These are phyloP conservation scores for Bombus polaris DNA, from an alignment of 1,140 invertebrate species.

Conservation along the genomic window DNA sequence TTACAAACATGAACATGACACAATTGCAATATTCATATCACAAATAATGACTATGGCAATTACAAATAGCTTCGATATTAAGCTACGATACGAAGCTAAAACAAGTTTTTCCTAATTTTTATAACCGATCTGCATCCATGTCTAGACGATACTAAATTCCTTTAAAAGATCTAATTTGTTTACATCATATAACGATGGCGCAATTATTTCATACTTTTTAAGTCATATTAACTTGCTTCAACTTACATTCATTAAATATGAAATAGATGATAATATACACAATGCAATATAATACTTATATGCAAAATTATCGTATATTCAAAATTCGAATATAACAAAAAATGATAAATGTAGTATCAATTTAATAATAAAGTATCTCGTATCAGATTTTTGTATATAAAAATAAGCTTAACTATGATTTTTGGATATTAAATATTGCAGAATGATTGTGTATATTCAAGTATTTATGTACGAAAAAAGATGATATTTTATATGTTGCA, in stretches of 20 bases:
- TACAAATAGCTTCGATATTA: neutral
- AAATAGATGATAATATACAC: neutral
- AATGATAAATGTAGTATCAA: neutral
- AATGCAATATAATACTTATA: neutral
- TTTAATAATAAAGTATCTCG: neutral
- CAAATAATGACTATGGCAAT: constrained; percentile 34
- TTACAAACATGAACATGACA: constrained; percentile 32
- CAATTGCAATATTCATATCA: constrained; percentile 18
- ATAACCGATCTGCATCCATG: constrained; percentile 32
- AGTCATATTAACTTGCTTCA: neutral
- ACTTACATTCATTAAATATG: neutral
- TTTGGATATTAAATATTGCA: constrained; percentile 20
- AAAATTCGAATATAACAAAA: neutral
- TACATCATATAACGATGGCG: constrained; percentile 25
- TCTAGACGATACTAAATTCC: neutral
- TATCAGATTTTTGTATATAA: constrained; percentile 3
- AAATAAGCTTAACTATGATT: neutral
- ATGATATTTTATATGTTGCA: neutral
- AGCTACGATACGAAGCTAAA: neutral
- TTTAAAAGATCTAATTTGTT: constrained; percentile 1
- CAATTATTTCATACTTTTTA: neutral
- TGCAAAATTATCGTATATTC: neutral
- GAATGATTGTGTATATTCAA: neutral
- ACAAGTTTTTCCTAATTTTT: constrained; percentile 20
- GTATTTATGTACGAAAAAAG: neutral